phyloP scores from a whole-genome alignment of 2,113 vertebrate species.

The Syngnathoides biaculeatus region DNA sequence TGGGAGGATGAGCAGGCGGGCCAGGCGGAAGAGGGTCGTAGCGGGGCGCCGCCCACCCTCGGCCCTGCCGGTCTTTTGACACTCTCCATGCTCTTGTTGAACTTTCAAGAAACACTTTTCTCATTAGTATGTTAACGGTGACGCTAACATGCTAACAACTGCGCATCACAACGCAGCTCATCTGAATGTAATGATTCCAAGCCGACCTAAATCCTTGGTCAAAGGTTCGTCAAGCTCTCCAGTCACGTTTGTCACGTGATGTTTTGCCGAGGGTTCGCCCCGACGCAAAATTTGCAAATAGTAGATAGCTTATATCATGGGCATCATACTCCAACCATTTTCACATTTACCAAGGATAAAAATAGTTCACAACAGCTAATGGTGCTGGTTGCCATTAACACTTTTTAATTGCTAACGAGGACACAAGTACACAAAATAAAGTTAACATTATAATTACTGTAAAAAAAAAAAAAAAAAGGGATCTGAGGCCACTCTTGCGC shows the following conservation, averaged over 20 bases:
- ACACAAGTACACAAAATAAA: neutral
- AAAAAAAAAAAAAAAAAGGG: too few species aligned
- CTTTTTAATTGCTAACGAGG: neutral
- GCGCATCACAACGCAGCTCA: neutral
- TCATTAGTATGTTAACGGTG: neutral
- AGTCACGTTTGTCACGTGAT: too few species aligned
- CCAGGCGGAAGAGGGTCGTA: slow-evolving; percentile 11
- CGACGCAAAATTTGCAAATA: too few species aligned
- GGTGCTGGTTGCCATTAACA: neutral
- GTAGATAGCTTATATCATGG: too few species aligned
- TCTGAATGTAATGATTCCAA: neutral
- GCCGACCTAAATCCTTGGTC: neutral
- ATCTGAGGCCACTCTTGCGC: neutral
- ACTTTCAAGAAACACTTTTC: neutral
- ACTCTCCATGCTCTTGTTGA: neutral
- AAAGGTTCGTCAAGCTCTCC: too few species aligned
- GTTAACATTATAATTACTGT: too few species aligned
- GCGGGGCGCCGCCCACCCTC: slow-evolving; percentile 17
- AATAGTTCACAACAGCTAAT: too few species aligned
- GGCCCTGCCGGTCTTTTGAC: slow-evolving; percentile 9
- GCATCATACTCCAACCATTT: too few species aligned
- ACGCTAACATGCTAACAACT: neutral
- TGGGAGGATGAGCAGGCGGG: slow-evolving; percentile 51
- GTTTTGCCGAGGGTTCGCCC: too few species aligned
- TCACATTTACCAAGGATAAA: too few species aligned